Evolutionary conservation across 2,113 vertebrate species (phyloP).

Genomic region (Carassius gibelio): DNA sequence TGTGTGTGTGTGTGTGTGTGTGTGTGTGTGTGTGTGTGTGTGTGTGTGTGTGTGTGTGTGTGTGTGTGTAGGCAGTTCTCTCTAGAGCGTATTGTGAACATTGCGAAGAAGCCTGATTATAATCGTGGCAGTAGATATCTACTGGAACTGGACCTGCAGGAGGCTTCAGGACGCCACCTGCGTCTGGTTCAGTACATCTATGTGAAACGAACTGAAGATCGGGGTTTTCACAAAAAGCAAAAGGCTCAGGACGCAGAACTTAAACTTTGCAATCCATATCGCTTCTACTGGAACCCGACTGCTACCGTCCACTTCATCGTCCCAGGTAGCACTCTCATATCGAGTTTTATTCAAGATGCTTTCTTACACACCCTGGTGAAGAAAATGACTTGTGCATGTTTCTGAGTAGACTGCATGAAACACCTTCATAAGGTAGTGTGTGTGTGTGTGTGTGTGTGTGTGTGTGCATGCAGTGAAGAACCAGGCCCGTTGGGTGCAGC

Average conservation of each 20-base stretch:
- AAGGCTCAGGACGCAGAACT: slow-evolving; percentile 44
- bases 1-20: neutral
- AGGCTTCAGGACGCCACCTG: slow-evolving; percentile 66
- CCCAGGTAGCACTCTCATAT: slow-evolving; percentile 77
- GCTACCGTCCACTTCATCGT: slow-evolving; percentile 87
- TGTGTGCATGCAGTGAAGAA: slow-evolving; percentile 84
- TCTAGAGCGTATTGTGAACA: slow-evolving; percentile 80
- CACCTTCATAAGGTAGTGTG: neutral
- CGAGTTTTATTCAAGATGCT: neutral
- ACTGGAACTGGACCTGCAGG: slow-evolving; percentile 86
- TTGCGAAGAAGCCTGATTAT: slow-evolving; percentile 85
- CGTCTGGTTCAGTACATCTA: slow-evolving; percentile 88
- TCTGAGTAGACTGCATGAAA: neutral
- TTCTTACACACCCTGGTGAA: neutral
- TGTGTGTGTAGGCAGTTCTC: slow-evolving; percentile 76
- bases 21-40: neutral
- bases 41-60: neutral
- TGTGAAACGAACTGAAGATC: slow-evolving; percentile 1
- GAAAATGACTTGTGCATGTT: neutral
- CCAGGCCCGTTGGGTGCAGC: slow-evolving; percentile 93
- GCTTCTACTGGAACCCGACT: slow-evolving; percentile 84
- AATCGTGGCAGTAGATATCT: slow-evolving; percentile 84
- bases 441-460: neutral
- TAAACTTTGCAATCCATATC: slow-evolving; percentile 85
- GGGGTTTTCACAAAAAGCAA: neutral